These are phyloP conservation scores for Cavia porcellus DNA, from an alignment of 2,113 vertebrate genomes.

Conservation along the genomic window DNA sequence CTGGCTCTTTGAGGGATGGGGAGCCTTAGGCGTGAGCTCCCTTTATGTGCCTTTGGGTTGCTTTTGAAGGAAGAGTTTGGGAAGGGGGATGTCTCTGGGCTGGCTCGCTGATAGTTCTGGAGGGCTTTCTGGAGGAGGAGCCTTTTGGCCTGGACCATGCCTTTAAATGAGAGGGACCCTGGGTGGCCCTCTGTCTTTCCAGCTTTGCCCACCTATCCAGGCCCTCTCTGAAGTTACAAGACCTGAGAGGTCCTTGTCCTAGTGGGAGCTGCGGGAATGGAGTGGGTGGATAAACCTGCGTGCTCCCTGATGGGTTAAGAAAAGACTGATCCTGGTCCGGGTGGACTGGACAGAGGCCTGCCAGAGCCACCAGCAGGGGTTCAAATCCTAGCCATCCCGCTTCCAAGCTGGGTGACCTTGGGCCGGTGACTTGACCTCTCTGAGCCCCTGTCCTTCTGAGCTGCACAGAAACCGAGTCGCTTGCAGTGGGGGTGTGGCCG, in stretches of 20 bases:
- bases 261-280: neutral
- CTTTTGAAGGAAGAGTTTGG: neutral
- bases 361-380: neutral
- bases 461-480: neutral
- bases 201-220: neutral
- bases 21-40: neutral
- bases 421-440: conserved; percentile 13
- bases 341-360: neutral
- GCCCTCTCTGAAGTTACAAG: neutral
- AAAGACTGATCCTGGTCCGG: neutral
- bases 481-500: neutral
- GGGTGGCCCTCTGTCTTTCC: neutral
- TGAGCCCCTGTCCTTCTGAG: neutral
- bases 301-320: neutral
- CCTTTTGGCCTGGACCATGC: neutral
- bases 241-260: neutral
- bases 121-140: conserved; percentile 31
- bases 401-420: conserved; percentile 50
- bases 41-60: neutral
- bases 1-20: neutral
- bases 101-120: neutral
- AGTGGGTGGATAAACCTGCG: neutral
- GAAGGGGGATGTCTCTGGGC: neutral
- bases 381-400: neutral
- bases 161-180: neutral